Evolutionary conservation across 2,797 vertebrate genomes (phyloP), one percentile per base, ranked within the genome.

Genomic region (Astyanax mexicanus): DNA sequence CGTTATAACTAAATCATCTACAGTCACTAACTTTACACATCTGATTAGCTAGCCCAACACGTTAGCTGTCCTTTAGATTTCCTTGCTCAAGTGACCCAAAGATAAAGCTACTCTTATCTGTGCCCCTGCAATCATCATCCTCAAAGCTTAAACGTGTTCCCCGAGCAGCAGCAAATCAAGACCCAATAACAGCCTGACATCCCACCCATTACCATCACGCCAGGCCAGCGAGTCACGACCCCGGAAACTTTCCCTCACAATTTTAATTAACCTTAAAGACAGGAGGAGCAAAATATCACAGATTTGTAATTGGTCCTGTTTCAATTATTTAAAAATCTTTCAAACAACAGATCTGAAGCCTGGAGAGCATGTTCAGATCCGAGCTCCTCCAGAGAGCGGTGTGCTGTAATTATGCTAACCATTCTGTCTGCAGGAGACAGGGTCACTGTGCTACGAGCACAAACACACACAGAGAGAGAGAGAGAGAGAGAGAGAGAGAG

Each of bases 381-480:
- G 27, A 29, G 51, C 3, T 13, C 54, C 51, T 74, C 57, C 29
- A 35, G 42, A 60, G 29, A 37, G 58, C 69, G 57, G 74, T 65
- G 72, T n/a, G 29, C 15, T 19, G 44, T 51, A 72, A 75, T 80
- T 80, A 80, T 75, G 68, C 73, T 67, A 75, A 75, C 60, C 44
- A 54, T 47, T 55, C 51, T 70, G 42, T 66, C 69, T 71, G 52
- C 60, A 23, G 75, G 51, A 66, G 40, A 60, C 35, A 54, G 38
- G 25, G 77, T 55, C 45, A 62, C 32, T 76, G 44, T 32, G 15
- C 66, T 55, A 15, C 54, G 25, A 44, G 72, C 71, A 74, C 35
- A 47, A 21, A 52, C n/a, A 32, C 17, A 67, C 7, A 32, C 23
- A 74, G 61, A 38, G 3, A 52, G 42, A 52, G 44, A 54, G 55